Conservation (phyloP, 2,797 vertebrate genomes). For the Muraenolepis orangiensis region DNA sequence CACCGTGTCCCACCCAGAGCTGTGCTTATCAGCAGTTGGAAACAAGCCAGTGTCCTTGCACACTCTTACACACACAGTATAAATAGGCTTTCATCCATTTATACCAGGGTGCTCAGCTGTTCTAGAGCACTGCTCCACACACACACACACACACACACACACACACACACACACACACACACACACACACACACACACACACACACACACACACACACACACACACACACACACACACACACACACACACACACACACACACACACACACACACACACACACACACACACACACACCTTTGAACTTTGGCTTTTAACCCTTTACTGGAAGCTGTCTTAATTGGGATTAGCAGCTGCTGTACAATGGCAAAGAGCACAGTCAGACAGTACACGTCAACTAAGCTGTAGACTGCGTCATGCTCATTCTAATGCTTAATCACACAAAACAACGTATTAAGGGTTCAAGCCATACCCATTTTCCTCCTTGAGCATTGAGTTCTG, state of each 20-base stretch:
- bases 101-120: not conserved
- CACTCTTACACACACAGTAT: not conserved
- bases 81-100: slow-evolving; percentile 1
- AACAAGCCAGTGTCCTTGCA: not conserved
- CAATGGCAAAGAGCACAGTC: not conserved
- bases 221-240: slow-evolving; percentile 18
- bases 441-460: not conserved
- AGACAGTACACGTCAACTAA: not conserved
- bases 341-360: not conserved
- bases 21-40: not conserved
- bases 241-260: slow-evolving; percentile 15
- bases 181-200: slow-evolving; percentile 14
- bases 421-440: not conserved
- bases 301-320: slow-evolving; percentile 14
- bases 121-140: not conserved
- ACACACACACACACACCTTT: not conserved
- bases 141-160: slow-evolving; percentile 19
- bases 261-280: slow-evolving; percentile 14
- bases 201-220: slow-evolving; percentile 4
- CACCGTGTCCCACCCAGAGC: not conserved
- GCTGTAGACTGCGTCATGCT: too few species aligned
- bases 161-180: slow-evolving; percentile 5
- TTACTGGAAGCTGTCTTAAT: not conserved
- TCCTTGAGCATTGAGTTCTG: too few species aligned
- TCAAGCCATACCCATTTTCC: too few species aligned